Evolutionary conservation across 2,888 invertebrate genomes (phyloP).

Genomic region (Euzophera pinguis): DNA sequence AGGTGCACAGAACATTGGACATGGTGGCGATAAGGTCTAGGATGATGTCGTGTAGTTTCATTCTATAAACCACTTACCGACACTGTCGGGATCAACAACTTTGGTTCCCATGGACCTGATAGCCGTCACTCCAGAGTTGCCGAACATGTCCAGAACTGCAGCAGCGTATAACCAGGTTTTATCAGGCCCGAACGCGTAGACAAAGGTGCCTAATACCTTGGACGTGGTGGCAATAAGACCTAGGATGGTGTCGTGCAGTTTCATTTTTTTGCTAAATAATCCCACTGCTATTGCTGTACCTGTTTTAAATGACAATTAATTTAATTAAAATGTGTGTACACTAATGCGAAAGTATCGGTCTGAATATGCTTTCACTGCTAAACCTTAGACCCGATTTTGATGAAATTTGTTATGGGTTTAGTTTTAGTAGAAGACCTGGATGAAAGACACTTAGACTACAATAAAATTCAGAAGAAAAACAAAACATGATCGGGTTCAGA

Average conservation of each 20-base stretch:
- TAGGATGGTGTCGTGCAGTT: conserved; percentile 66
- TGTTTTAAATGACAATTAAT: conserved; percentile 36
- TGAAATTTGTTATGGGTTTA: too few species aligned
- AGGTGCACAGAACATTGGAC: conserved; percentile 60
- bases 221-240: conserved; percentile 70
- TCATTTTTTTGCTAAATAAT: conserved; percentile 62
- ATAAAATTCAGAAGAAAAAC: too few species aligned
- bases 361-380: too few species aligned
- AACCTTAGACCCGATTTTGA: too few species aligned
- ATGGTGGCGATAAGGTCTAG: conserved; percentile 69
- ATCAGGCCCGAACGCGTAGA: conserved; percentile 66
- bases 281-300: conserved; percentile 67
- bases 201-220: conserved; percentile 58
- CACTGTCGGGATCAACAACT: conserved; percentile 72
- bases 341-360: too few species aligned
- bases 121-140: conserved; percentile 73
- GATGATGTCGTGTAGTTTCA: conserved; percentile 51
- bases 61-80: conserved; percentile 56
- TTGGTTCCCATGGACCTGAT: conserved; percentile 79
- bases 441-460: too few species aligned
- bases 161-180: conserved; percentile 64
- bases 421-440: too few species aligned
- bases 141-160: conserved; percentile 71
- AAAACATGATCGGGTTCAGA: too few species aligned
- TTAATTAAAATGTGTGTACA: too few species aligned